Conservation (phyloP, 2,797 vertebrate genomes). For the Arnoldichthys spilopterus region DNA sequence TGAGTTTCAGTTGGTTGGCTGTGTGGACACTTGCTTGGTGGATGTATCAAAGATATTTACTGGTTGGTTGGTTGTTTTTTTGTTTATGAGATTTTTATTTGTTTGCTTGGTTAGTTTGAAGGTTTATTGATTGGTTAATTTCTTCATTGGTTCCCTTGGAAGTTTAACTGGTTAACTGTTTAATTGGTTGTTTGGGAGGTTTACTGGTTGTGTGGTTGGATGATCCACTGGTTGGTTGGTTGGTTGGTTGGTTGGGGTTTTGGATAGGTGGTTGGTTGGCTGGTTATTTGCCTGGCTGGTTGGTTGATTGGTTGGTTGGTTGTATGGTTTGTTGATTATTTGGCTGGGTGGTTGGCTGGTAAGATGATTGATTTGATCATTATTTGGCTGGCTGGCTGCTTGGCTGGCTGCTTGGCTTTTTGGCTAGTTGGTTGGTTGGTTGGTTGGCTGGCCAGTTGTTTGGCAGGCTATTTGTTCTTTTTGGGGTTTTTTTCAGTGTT, state of each 20-base stretch:
- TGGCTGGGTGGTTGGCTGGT: too few species aligned
- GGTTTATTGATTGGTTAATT: neutral
- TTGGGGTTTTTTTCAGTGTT: neutral
- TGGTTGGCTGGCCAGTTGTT: neutral
- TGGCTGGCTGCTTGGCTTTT: neutral
- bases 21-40: too few species aligned
- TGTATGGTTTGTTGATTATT: neutral
- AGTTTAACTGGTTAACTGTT: constrained; percentile 23
- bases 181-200: neutral
- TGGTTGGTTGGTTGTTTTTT: too few species aligned
- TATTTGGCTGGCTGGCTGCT: neutral
- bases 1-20: too few species aligned
- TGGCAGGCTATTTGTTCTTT: neutral
- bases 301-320: neutral
- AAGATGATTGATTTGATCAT: neutral
- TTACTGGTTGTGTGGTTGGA: neutral
- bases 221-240: neutral
- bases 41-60: too few species aligned
- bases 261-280: neutral
- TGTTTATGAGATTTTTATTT: too few species aligned
- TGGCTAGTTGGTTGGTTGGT: neutral
- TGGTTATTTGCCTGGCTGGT: too few species aligned
- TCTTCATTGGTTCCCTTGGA: too few species aligned
- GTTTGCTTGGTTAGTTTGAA: too few species aligned
- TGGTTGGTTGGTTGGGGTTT: neutral